Conservation (phyloP, 2,797 vertebrate genomes). For the Microctenopoma lineatum region DNA sequence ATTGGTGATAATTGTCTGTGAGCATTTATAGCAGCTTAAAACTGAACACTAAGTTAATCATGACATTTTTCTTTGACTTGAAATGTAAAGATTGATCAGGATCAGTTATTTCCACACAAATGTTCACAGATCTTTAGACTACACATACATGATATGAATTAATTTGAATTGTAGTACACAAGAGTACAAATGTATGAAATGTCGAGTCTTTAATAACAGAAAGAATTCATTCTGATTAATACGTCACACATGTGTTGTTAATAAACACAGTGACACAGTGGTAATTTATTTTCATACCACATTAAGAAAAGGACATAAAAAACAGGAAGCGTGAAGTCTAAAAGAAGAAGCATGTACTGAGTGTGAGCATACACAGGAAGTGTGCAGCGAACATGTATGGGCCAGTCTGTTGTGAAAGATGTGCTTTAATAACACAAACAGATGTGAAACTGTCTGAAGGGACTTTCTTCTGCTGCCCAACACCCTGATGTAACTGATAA, state of each 20-base stretch:
- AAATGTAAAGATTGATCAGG: background rate
- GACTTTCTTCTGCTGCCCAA: conserved; percentile 72
- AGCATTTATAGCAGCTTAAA: background rate
- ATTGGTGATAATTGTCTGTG: background rate
- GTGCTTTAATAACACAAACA: conserved; percentile 72
- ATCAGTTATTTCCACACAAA: background rate
- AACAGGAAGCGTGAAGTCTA: conserved; percentile 77
- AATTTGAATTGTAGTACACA: too few relatives aligned
- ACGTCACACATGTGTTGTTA: conserved; percentile 54
- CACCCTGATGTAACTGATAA: conserved; percentile 31
- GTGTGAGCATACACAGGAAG: conserved; percentile 73
- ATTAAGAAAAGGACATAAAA: conserved; percentile 67
- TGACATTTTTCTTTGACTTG: background rate
- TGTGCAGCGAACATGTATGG: conserved; percentile 61
- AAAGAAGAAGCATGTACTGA: conserved; percentile 75
- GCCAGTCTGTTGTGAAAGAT: conserved; percentile 74
- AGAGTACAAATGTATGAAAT: background rate
- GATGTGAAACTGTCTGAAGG: conserved; percentile 78
- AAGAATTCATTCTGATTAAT: conserved; percentile 28
- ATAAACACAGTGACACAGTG: conserved; percentile 40
- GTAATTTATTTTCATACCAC: conserved; percentile 57
- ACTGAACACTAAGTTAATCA: background rate
- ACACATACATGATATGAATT: background rate
- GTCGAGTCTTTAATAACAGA: conserved; percentile 25
- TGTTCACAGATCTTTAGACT: background rate